These are phyloP conservation scores for Archaeoteleia sp. DNA, from an alignment of 2,888 invertebrate genomes.

Conservation along the genomic window DNA sequence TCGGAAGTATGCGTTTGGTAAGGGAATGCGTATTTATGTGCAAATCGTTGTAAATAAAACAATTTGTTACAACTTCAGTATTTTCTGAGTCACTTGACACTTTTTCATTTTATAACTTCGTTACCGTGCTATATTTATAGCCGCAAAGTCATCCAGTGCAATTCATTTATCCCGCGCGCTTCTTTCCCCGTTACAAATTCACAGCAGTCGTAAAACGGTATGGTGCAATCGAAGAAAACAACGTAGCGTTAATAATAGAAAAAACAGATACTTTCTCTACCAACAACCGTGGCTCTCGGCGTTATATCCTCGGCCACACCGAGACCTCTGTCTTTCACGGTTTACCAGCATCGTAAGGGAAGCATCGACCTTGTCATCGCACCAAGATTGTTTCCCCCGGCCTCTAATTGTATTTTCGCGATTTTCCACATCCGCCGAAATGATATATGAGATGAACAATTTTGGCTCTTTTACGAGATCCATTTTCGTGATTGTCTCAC, in stretches of 20 bases:
- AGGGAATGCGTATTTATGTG: too few relatives aligned
- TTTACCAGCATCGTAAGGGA: constrained; percentile 28
- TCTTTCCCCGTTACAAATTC: constrained; percentile 34
- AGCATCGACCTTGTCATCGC: constrained; percentile 34
- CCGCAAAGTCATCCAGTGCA: constrained; percentile 27
- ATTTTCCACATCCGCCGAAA: constrained; percentile 33
- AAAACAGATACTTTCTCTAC: constrained; percentile 28
- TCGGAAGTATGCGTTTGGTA: too few relatives aligned
- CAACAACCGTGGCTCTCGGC: constrained; percentile 3
- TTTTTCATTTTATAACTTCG: constrained; percentile 42
- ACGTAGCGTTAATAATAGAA: constrained; percentile 14
- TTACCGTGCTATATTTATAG: constrained; percentile 32
- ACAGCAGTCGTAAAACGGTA: constrained; percentile 29
- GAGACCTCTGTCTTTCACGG: constrained; percentile 11
- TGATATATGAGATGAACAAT: constrained; percentile 40
- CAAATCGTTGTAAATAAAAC: too few relatives aligned
- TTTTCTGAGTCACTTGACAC: constrained; percentile 19
- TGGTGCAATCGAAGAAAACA: constrained; percentile 34
- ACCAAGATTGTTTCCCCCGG: constrained; percentile 36
- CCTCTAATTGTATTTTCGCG: constrained; percentile 43
- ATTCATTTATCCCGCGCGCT: constrained; percentile 28
- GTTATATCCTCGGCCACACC: constrained; percentile 2
- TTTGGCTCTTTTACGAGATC: constrained; percentile 28
- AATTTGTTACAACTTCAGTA: background rate
- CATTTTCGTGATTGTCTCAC: too few relatives aligned